These are phyloP conservation scores for Polydrusus tereticollis DNA, from an alignment of 2,888 invertebrate species.

Conservation along the genomic window DNA sequence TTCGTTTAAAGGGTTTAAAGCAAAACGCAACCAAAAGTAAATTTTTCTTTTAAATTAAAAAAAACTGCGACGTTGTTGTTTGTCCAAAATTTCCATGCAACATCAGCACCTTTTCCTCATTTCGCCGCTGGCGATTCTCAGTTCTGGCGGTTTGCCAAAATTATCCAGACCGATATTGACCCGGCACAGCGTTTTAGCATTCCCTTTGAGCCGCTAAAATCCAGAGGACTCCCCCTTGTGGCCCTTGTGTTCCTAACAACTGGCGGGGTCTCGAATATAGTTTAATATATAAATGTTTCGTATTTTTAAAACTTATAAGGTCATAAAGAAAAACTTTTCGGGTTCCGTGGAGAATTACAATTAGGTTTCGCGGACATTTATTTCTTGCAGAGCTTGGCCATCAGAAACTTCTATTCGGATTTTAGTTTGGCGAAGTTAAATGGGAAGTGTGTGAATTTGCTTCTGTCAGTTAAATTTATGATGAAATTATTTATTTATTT, in stretches of 20 bases:
- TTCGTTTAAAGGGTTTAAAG: background rate
- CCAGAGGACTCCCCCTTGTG: slow-evolving; percentile 16
- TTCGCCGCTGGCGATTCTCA: background rate
- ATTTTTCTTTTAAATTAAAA: background rate
- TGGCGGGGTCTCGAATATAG: slow-evolving; percentile 4
- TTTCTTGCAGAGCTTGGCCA: background rate
- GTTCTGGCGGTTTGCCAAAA: slow-evolving; percentile 55
- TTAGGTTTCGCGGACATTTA: background rate
- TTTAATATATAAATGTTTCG: slow-evolving; percentile 12
- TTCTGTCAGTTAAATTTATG: no score
- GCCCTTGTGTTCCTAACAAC: slow-evolving; percentile 14
- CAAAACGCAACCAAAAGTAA: background rate
- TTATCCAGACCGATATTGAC: slow-evolving; percentile 57
- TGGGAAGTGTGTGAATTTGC: no score
- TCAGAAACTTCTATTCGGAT: background rate
- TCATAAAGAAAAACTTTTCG: slow-evolving; percentile 5
- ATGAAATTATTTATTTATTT: no score
- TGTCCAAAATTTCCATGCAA: slow-evolving; percentile 13
- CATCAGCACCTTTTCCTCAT: slow-evolving; percentile 30
- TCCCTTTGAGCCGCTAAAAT: slow-evolving; percentile 18
- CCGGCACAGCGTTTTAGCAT: slow-evolving; percentile 45
- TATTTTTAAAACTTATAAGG: slow-evolving; percentile 7
- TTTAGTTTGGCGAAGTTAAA: background rate
- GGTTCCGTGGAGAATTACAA: background rate
- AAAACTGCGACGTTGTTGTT: background rate